Percentiles rank a stretch among this genome's conserved stretches.
phyloP scores from a whole-genome alignment of 2,888 invertebrate species.

The Acrobasis repandana region DNA sequence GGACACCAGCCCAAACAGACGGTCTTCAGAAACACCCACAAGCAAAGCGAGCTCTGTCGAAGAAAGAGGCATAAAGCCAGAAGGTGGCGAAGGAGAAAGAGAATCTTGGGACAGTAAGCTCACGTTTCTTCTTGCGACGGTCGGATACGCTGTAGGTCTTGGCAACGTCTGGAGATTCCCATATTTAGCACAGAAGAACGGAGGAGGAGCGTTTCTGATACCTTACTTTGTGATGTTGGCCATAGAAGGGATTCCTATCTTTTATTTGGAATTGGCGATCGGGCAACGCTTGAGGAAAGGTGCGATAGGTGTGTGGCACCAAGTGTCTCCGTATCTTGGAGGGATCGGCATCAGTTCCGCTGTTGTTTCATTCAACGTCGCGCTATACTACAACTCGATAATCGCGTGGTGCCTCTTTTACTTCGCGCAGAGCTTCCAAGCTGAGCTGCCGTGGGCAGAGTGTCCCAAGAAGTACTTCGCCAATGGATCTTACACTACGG shows the following conservation, averaged over 20 bases:
- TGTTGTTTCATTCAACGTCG: constrained; percentile 97
- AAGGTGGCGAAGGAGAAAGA: constrained; percentile 88
- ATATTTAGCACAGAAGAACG: constrained; percentile 96
- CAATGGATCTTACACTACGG: constrained; percentile 90
- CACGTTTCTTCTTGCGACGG: constrained; percentile 95
- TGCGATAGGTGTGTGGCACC: constrained; percentile 97
- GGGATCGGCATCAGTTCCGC: constrained; percentile 97
- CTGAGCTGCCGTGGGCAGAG: constrained; percentile 94
- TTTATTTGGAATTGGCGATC: constrained; percentile 97
- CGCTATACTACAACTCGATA: constrained; percentile 98
- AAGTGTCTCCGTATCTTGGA: constrained; percentile 93
- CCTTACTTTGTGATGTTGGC: constrained; percentile 98
- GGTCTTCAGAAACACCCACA: constrained; percentile 71
- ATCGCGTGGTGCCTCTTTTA: constrained; percentile 99
- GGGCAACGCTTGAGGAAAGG: constrained; percentile 97
- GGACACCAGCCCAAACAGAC: constrained; percentile 73
- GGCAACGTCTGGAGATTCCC: constrained; percentile 98
- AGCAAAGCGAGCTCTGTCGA: constrained; percentile 86
- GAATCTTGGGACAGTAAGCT: constrained; percentile 97
- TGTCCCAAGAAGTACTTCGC: constrained; percentile 92
- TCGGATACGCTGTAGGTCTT: constrained; percentile 96
- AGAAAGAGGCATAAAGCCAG: constrained; percentile 86
- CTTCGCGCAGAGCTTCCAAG: constrained; percentile 96
- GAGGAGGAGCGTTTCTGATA: constrained; percentile 97
- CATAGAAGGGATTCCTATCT: constrained; percentile 97